A percentile compares a stretch with the other conserved stretches of the same genome.
Evolutionary conservation across 2,888 invertebrate species (phyloP).

Genomic region (Acleris laterana): DNA sequence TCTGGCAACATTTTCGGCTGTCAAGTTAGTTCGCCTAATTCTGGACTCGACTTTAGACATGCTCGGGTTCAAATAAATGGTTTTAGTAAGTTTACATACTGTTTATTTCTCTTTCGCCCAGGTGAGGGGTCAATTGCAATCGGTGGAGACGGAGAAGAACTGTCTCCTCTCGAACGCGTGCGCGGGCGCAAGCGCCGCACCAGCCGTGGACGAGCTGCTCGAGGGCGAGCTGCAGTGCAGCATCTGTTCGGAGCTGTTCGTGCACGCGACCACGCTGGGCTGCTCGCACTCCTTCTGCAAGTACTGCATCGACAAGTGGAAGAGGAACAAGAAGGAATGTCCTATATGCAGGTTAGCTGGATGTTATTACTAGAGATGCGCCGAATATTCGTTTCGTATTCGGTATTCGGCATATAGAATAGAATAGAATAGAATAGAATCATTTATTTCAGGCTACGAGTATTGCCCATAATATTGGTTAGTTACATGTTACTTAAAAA

Average conservation of each 20-base stretch:
- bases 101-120: conserved; percentile 44
- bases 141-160: conserved; percentile 64
- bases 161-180: conserved; percentile 50
- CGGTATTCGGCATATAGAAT: too few species aligned
- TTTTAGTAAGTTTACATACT: too few species aligned
- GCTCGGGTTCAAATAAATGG: too few species aligned
- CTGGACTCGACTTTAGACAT: too few species aligned
- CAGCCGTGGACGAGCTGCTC: conserved; percentile 82
- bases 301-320: conserved; percentile 86
- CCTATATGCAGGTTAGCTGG: conserved; percentile 86
- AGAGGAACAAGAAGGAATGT: conserved; percentile 83
- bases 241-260: conserved; percentile 87
- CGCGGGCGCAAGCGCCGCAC: conserved; percentile 52
- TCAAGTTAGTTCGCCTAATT: too few species aligned
- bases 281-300: conserved; percentile 88
- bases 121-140: conserved; percentile 62
- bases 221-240: conserved; percentile 86
- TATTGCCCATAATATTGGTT: too few species aligned
- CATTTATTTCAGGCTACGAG: too few species aligned
- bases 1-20: too few species aligned
- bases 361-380: too few species aligned
- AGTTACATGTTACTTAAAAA: too few species aligned
- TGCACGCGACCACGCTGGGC: conserved; percentile 85
- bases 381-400: too few species aligned
- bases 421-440: too few species aligned